Conservation (phyloP, 2,888 invertebrate genomes). For the Lochmaea capreae region DNA sequence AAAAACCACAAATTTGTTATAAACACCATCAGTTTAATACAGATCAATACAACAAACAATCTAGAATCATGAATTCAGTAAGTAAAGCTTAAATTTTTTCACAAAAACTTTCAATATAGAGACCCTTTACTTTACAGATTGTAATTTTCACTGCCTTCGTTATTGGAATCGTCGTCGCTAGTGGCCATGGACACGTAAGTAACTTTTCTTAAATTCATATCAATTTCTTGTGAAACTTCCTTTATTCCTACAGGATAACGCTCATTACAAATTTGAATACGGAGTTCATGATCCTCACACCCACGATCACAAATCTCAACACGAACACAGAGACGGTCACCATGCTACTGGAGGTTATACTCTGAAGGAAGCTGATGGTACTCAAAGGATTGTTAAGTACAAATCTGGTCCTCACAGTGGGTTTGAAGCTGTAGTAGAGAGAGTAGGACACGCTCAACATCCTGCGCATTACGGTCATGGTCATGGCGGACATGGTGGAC, state of each 20-base stretch:
- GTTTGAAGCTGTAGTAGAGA: conserved; percentile 51
- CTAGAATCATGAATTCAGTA: background rate
- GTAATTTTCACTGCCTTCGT: conserved; percentile 3
- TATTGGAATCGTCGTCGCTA: conserved; percentile 3
- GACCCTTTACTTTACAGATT: conserved; percentile 5
- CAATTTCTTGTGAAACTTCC: background rate
- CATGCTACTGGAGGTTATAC: conserved; percentile 61
- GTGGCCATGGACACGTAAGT: conserved; percentile 25
- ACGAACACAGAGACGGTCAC: conserved; percentile 61
- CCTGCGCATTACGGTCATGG: conserved; percentile 52
- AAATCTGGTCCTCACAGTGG: conserved; percentile 47
- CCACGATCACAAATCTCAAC: conserved; percentile 61
- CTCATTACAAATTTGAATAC: conserved; percentile 61
- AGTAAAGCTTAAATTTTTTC: background rate
- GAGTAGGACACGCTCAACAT: conserved; percentile 52
- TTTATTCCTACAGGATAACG: conserved; percentile 32
- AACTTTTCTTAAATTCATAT: background rate
- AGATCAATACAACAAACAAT: background rate
- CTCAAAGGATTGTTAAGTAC: conserved; percentile 62
- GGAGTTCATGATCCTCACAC: conserved; percentile 63
- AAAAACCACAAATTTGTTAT: background rate
- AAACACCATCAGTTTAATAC: background rate
- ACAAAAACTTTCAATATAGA: background rate
- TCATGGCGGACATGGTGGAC: conserved; percentile 45
- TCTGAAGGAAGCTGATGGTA: conserved; percentile 63